These are phyloP conservation scores for Pycnomerus fuliginosus DNA, from an alignment of 2,888 invertebrate genomes.

Conservation along the genomic window DNA sequence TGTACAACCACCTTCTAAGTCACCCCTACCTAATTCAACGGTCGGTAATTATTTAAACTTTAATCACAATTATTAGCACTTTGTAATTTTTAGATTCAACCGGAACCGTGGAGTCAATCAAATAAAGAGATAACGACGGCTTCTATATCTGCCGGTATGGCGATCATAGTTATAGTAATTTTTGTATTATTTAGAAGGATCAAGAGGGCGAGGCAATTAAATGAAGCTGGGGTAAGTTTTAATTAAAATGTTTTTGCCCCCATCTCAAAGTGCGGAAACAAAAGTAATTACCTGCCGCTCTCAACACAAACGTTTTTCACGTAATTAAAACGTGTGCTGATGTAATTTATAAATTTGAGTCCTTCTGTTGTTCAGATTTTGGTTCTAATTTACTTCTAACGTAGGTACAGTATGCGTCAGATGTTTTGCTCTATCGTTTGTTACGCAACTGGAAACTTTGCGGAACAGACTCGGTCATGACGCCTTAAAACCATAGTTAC, in stretches of 20 bases:
- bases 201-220: conserved; percentile 23
- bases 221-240: conserved; percentile 30
- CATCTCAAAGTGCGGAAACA: too few species aligned
- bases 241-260: too few species aligned
- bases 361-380: neutral
- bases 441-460: too few species aligned
- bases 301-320: neutral
- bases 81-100: conserved; percentile 8
- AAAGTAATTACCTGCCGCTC: too few species aligned
- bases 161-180: conserved; percentile 6
- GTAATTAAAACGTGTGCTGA: neutral
- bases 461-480: too few species aligned
- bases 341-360: conserved; percentile 1
- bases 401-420: too few species aligned
- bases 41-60: too few species aligned
- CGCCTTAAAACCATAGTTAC: too few species aligned
- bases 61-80: too few species aligned
- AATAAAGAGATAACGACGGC: conserved; percentile 3
- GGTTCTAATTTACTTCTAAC: neutral
- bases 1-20: conserved; percentile 38
- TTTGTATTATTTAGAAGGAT: conserved; percentile 21
- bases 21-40: conserved; percentile 14
- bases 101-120: neutral
- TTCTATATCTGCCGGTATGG: conserved; percentile 8
- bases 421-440: too few species aligned